Evolutionary conservation across 2,888 invertebrate species (phyloP), one percentile per base, ranked within the genome.

Genomic region (Cordylochernes scorpioides): DNA sequence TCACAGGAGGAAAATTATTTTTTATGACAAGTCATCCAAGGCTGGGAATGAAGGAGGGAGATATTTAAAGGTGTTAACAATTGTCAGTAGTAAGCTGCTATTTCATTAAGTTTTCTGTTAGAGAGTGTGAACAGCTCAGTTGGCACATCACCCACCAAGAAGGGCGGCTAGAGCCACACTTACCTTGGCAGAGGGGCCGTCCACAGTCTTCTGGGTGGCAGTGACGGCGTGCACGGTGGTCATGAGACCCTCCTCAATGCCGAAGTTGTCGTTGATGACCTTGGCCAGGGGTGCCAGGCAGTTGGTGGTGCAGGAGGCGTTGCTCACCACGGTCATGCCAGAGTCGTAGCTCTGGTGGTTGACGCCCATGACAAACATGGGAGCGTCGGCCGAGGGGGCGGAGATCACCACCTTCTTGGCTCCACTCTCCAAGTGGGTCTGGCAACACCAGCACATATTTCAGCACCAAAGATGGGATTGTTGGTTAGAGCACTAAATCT

Each of bases 301-400:
- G 62, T 94, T 94, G 51, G 94, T 97, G 36, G 94, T 97, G 65
- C 94, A 97, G 13, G 88, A 91, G 27, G 94, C 94, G 50, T 94
- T 94, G 41, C 80, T 80, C 40, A 82, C 70, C 34, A 75, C 67
- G 51, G 73, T 71, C 61, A 63, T 65, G 31, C 64, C 61, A 35
- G 75, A 70, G 44, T 80, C 69, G 51, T 88, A 91, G 15, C 68
- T 59, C 3, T 80, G 73, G 41, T 84, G 65, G 58, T 97, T 97
- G 31, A 97, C 94, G 41, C 94, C 94, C 48, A 73, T 71, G 24
- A 97, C 94, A 49, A 78, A 94, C 91, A 94, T 97, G 13, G 91
- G 91, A n/a, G 91, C 91, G 54, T 97, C 94, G 44, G 84, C 78
- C 32, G 86, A 86, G 24, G 94, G 94, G 10, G 94, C 94, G 8